Conservation (phyloP, 2,888 invertebrate genomes). For the Baronia brevicornis region DNA sequence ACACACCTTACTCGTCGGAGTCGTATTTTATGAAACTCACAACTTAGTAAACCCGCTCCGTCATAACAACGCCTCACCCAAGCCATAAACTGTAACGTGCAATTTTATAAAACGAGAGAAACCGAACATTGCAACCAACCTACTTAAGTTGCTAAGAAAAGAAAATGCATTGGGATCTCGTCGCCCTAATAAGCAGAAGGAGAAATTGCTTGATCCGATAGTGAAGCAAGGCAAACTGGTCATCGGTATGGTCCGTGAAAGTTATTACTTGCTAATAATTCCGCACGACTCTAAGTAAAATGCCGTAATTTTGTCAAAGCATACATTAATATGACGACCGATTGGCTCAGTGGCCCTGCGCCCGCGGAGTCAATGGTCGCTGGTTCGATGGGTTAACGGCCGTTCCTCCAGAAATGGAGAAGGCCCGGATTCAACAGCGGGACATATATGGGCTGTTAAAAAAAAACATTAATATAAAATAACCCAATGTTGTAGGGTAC, state of each 20-base stretch:
- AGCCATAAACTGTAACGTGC: slow-evolving; percentile 35
- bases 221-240: slow-evolving; percentile 54
- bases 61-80: slow-evolving; percentile 35
- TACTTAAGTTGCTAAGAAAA: slow-evolving; percentile 62
- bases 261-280: slow-evolving; percentile 39
- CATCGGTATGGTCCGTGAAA: slow-evolving; percentile 56
- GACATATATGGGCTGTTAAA: too few species aligned
- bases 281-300: slow-evolving; percentile 9
- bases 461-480: too few species aligned
- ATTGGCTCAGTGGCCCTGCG: too few species aligned
- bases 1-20: slow-evolving; percentile 20
- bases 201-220: slow-evolving; percentile 54
- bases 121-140: slow-evolving; percentile 58
- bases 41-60: slow-evolving; percentile 30
- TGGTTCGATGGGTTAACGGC: too few species aligned
- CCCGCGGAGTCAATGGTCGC: too few species aligned
- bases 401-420: too few species aligned
- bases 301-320: not conserved
- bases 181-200: slow-evolving; percentile 40
- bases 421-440: too few species aligned
- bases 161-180: slow-evolving; percentile 55
- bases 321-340: not conserved
- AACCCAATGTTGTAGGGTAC: too few species aligned
- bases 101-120: slow-evolving; percentile 57
- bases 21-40: slow-evolving; percentile 33